A percentile compares a stretch with the other conserved stretches of the same genome.
phyloP scores from a whole-genome alignment of 2,113 vertebrate genomes.

The Campylorhamphus procurvoides region DNA sequence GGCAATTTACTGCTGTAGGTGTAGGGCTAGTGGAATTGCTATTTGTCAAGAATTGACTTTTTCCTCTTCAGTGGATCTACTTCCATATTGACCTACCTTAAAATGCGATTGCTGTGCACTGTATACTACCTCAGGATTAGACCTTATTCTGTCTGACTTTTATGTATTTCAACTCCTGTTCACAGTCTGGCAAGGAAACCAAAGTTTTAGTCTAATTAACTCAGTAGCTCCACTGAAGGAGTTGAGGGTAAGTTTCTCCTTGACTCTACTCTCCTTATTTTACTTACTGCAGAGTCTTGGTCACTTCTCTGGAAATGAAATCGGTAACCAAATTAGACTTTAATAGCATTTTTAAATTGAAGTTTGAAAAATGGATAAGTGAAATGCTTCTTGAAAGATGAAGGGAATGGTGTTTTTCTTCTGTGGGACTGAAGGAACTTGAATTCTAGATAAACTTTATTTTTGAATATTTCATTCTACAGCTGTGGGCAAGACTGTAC shows the following conservation, averaged over 20 bases:
- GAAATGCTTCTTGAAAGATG: not conserved
- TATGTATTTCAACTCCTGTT: not conserved
- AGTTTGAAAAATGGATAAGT: not conserved
- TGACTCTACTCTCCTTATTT: not conserved
- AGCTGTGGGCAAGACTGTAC: not conserved
- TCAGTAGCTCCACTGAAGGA: not conserved
- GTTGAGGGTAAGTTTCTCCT: not conserved
- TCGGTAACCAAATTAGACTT: not conserved
- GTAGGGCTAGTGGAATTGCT: not conserved
- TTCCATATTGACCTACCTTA: not conserved
- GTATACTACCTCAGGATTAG: not conserved
- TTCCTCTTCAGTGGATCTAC: not conserved
- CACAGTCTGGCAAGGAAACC: not conserved
- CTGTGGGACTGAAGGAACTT: not conserved
- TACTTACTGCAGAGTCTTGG: not conserved
- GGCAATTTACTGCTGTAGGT: not conserved
- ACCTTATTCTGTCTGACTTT: not conserved
- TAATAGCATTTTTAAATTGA: not conserved
- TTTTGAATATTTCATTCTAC: not conserved
- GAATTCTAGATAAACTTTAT: not conserved
- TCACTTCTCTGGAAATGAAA: not conserved
- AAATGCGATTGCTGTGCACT: not conserved
- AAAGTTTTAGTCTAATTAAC: not conserved
- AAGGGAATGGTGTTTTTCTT: not conserved
- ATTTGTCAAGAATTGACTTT: conserved; percentile 1